These are phyloP conservation scores for Limanda limanda DNA, from an alignment of 2,113 vertebrate genomes.

Conservation along the genomic window DNA sequence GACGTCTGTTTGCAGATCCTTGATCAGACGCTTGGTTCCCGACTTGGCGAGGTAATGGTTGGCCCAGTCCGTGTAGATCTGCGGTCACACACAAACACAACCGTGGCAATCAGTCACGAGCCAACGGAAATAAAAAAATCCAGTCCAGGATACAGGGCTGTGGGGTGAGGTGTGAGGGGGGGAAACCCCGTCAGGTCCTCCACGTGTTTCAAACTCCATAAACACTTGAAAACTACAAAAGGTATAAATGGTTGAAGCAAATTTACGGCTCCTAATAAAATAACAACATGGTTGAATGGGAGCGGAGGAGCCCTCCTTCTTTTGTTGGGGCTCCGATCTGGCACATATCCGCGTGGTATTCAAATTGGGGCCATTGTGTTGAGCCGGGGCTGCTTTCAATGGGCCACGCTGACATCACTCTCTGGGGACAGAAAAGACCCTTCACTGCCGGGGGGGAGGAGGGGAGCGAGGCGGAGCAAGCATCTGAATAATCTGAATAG, in stretches of 20 bases:
- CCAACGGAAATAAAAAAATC: slow-evolving; percentile 4
- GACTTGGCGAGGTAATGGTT: slow-evolving; percentile 98
- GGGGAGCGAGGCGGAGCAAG: slow-evolving; percentile 68
- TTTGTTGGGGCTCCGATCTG: slow-evolving; percentile 74
- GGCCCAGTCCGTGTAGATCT: slow-evolving; percentile 99
- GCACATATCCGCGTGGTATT: slow-evolving; percentile 82
- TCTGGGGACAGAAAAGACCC: slow-evolving; percentile 81
- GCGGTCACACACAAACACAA: slow-evolving; percentile 70
- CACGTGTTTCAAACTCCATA: slow-evolving; percentile 60
- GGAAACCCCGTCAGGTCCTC: slow-evolving; percentile 31
- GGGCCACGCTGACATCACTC: slow-evolving; percentile 84
- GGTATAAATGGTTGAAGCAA: slow-evolving; percentile 60
- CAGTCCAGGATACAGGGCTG: not conserved
- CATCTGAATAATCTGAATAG: slow-evolving; percentile 82
- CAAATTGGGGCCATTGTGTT: slow-evolving; percentile 87
- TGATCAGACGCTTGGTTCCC: slow-evolving; percentile 96
- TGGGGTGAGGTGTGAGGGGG: not conserved
- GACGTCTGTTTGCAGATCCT: slow-evolving; percentile 97
- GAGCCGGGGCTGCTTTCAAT: slow-evolving; percentile 80
- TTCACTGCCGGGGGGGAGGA: slow-evolving; percentile 70
- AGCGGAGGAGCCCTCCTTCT: slow-evolving; percentile 72
- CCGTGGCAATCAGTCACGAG: slow-evolving; percentile 33
- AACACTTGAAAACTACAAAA: slow-evolving; percentile 75
- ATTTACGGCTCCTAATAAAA: slow-evolving; percentile 77
- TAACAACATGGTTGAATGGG: slow-evolving; percentile 70